Evolutionary conservation across 2,888 invertebrate species (phyloP), one percentile per base, ranked within the genome.

Genomic region (Hipparchia semele): DNA sequence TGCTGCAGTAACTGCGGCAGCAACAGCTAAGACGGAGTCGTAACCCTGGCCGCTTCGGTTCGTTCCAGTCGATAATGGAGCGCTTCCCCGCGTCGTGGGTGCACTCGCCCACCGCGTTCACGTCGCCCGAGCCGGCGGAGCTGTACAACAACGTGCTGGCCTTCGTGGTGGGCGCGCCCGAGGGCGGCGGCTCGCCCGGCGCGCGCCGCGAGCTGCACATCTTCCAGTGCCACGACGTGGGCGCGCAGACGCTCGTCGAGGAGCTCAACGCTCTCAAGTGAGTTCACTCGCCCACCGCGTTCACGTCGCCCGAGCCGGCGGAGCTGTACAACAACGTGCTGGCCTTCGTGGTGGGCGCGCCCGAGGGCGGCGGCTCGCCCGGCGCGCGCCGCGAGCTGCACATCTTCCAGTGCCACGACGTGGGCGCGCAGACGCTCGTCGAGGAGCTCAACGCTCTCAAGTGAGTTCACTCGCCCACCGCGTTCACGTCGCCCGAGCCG

Each of bases 281-380:
- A 91, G 88, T 60, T 60, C 12, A 4, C 6, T n/a, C n/a, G 12
- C 12, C 5, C 12, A 12, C 12, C 12, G 53, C 53, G 4, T 99
- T 99, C 90, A 98, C 98, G 68, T 98, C 98, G 76, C 97, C 97
- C 70, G 99, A 99, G 90, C 98, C 98, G 6, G 98, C 98, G 91
- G 99, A 99, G 91, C 96, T 99, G 86, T 99, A 99, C 95, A 99
- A 99, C 94, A 99, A 99, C 92, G 98, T 99, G 86, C 95, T 99
- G 84, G 98, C 99, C 53, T 99, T 99, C 94, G 98, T 99, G 80
- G 99, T 99, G 77, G 96, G 96, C 6, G 97, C 89, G 9, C 90
- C 92, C 12, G 83, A 85, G 53, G 71, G 75, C 66, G 75, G 71
- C 4, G 76, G 75, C 6, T 78, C 82, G 51, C 79, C 85, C 12